Evolutionary conservation across 2,888 invertebrate species (phyloP), one percentile per base, ranked within the genome.

Genomic region (Protula sp.): DNA sequence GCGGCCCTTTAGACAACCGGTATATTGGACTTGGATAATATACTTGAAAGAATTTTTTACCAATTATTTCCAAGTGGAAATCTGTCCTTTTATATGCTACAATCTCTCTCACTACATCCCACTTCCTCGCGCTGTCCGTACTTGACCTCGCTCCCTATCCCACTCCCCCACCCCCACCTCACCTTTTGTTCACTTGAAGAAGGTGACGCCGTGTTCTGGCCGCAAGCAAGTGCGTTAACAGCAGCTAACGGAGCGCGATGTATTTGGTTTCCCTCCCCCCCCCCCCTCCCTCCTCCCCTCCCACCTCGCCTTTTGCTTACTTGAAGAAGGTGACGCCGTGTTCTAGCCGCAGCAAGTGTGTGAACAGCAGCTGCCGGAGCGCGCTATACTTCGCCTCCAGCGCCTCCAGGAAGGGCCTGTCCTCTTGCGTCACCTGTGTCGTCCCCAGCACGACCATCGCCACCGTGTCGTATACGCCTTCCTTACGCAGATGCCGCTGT

Each of bases 361-460:
- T 55, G 22, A 76, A 67, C 4, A 71, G 52, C 29, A 66, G 64
- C 28, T 71, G 65, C n/a, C 70, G 54, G n/a, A 73, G 57, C 1
- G 62, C 61, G 9, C 61, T 60, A 57, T 72, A 73, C 55, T 73
- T 73, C 48, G 61, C 62, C 4, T 68, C 64, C 26, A 73, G 57
- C 2, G 65, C 70, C 2, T 61, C 59, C 19, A 72, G 38, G 55
- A 61, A 66, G 26, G 66, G 69, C 56, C 63, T 61, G 58, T 72
- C 72, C 14, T 73, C 73, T 3, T 69, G 66, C 1, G 53, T 31
- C 31, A 31, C 31, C 28, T 26, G 14, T 26, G 5, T 22, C 19
- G 62, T 60, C 4, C 76, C 77, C 29, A 78, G 68, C 27, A 74
- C 59, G n/a, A 76, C 67, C 47, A 65, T 65, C 1, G 74, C 74